Base-by-base conservation (phyloP, 2,113 vertebrate species). In the Hepsetus odoe region DNA sequence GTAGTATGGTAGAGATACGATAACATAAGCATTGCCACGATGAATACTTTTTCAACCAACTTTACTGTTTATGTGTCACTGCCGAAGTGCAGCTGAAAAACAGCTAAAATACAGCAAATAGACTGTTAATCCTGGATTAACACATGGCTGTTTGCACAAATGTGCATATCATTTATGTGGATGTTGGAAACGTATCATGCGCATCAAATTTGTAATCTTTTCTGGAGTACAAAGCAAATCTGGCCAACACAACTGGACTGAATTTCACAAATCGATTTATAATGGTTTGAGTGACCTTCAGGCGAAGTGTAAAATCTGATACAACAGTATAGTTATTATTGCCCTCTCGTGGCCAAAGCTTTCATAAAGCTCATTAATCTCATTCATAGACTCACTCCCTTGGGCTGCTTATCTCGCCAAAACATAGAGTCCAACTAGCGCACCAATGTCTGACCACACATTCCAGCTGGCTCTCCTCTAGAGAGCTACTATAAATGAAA, bases 271-370 rank as follows among this genome's bases (percentile, higher is more conserved):
- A 42, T 40, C 16, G 8, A 42, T 76, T 76, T 42, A n/a, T 35
- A 8, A 56, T 10, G 33, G 35, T 56, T 67, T 56, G 30, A 62
- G 64, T 76, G 73, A 26, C 32, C 40, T 38, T 33, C 33, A 30
- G 53, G 26, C 18, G 6, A 56, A 67, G 74, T 67, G 62, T 67
- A 42, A 55, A 67, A 67, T 76, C 49, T 77, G 22, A 35, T 77
- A 26, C 62, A 26, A 77, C 76, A 59, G 58, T 38, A 61, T 44
- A 46, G 66, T 61, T 70, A 61, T 49, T 70, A 77, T 61, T 77
- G 53, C 66, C 66, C 76, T 58, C 76, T 70, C 53, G 38, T 70
- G 46, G 44, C 49, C 61, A 73, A 67, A 67, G 70, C n/a, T 73
- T 67, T 58, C 22, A 10, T 67, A n/a, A 56, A 35, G 20, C 70